Conservation (phyloP, 2,797 vertebrate species). For the Intellagama lesueurii region DNA sequence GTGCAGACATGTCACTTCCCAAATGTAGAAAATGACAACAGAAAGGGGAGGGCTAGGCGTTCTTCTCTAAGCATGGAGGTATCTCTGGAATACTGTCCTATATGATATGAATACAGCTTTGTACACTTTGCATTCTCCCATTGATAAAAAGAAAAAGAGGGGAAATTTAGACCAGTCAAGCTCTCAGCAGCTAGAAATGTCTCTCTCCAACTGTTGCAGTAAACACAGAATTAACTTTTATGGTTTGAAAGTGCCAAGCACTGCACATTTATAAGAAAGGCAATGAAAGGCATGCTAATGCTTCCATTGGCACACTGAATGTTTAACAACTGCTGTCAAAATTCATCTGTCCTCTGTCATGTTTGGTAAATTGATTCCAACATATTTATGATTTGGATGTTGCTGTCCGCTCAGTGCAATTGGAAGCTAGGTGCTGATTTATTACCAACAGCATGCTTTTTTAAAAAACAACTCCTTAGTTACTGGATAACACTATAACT, state of each 20-base stretch:
- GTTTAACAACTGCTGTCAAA: slow-evolving; percentile 37
- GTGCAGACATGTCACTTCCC: no score
- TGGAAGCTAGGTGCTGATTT: background rate
- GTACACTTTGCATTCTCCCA: slow-evolving; percentile 18
- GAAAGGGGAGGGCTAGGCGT: no score
- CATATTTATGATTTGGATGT: background rate
- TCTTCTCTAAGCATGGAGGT: no score
- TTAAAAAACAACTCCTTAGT: background rate
- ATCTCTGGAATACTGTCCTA: no score
- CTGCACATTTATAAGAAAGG: slow-evolving; percentile 33
- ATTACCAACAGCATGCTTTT: background rate
- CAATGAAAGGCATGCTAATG: slow-evolving; percentile 38
- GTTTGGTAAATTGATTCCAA: slow-evolving; percentile 30
- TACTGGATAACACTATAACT: background rate
- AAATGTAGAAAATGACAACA: no score
- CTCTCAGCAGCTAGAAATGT: slow-evolving; percentile 50
- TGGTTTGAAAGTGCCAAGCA: slow-evolving; percentile 43
- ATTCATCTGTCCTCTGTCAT: slow-evolving; percentile 31
- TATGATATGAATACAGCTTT: background rate
- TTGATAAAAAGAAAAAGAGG: background rate
- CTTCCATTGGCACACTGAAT: slow-evolving; percentile 12
- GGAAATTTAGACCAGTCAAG: no score
- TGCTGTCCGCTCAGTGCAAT: background rate
- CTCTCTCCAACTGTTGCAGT: slow-evolving; percentile 60
- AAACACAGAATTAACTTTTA: slow-evolving; percentile 67